Percentiles rank a stretch among this genome's conserved stretches.
Evolutionary conservation across 1,140 invertebrate species (phyloP).

Genomic region (Whitmania pigra): DNA sequence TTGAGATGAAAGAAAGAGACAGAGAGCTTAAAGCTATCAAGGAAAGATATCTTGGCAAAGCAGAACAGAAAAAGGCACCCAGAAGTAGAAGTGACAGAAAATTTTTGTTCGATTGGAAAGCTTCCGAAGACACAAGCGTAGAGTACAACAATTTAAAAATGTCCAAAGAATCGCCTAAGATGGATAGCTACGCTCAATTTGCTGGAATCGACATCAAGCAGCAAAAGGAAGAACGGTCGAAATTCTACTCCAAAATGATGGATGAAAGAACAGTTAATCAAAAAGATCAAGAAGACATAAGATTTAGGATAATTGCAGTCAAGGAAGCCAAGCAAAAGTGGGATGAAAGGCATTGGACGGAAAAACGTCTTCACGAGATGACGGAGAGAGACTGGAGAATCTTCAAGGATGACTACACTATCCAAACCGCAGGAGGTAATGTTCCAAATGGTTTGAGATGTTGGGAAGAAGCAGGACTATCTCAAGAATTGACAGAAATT

Average conservation of each 20-base stretch:
- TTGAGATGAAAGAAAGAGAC: background rate
- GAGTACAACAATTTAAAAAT: slow-evolving; percentile 97
- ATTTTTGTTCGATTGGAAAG: slow-evolving; percentile 99
- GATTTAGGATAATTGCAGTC: slow-evolving; percentile 80
- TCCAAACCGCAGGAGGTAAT: slow-evolving; percentile 90
- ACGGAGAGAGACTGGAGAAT: slow-evolving; percentile 98
- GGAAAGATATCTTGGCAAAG: slow-evolving; percentile 78
- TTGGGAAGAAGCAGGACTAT: slow-evolving; percentile 88
- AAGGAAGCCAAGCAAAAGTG: slow-evolving; percentile 96
- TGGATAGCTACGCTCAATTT: no score
- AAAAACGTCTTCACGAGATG: slow-evolving; percentile 88
- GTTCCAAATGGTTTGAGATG: slow-evolving; percentile 89
- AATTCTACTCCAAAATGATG: slow-evolving; percentile 91
- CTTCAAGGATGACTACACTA: slow-evolving; percentile 98
- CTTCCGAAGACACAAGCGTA: slow-evolving; percentile 90
- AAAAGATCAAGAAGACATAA: slow-evolving; percentile 81
- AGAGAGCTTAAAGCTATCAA: slow-evolving; percentile 5
- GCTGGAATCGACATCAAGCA: slow-evolving; percentile 81
- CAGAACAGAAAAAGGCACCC: slow-evolving; percentile 79
- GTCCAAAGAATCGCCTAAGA: no score
- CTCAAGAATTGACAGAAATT: slow-evolving; percentile 80
- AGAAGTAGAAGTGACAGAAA: slow-evolving; percentile 89
- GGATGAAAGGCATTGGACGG: slow-evolving; percentile 97
- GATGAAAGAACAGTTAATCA: slow-evolving; percentile 87
- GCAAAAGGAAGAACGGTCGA: slow-evolving; percentile 91